phyloP scores from a whole-genome alignment of 2,797 vertebrate genomes.

The Propithecus perrieri region DNA sequence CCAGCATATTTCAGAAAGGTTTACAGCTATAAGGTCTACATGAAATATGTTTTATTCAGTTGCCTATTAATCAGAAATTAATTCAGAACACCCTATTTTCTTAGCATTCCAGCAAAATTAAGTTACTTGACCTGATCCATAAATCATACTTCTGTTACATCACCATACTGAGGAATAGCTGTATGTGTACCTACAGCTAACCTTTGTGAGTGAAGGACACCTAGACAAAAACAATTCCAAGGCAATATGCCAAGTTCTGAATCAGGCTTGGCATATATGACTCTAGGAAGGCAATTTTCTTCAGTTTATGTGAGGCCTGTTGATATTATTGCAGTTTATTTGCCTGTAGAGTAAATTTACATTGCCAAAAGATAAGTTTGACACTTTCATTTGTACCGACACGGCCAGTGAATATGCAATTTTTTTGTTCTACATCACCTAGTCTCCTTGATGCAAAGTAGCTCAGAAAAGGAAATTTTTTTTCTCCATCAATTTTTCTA shows the following conservation, averaged over 20 bases:
- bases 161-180: neutral
- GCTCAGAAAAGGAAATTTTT: constrained; percentile 37
- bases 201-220: constrained; percentile 44
- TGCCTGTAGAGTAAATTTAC: constrained; percentile 62
- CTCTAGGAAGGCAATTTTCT: constrained; percentile 64
- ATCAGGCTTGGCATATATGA: constrained; percentile 56
- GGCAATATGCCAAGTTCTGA: constrained; percentile 47
- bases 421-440: constrained; percentile 54
- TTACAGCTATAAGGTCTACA: neutral
- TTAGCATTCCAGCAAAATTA: constrained; percentile 41
- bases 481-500: constrained; percentile 56
- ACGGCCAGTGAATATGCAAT: constrained; percentile 54
- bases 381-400: constrained; percentile 65
- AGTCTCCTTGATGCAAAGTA: constrained; percentile 66
- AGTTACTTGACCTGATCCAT: constrained; percentile 29
- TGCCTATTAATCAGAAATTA: constrained; percentile 40
- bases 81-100: neutral
- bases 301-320: constrained; percentile 62
- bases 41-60: constrained; percentile 21
- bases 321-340: constrained; percentile 70
- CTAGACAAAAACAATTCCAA: constrained; percentile 57
- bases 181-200: neutral
- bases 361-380: constrained; percentile 68
- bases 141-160: constrained; percentile 32
- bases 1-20: constrained; percentile 20